Evolutionary conservation across 2,888 invertebrate species (phyloP), one percentile per base, ranked within the genome.

Genomic region (Morpho achilles): DNA sequence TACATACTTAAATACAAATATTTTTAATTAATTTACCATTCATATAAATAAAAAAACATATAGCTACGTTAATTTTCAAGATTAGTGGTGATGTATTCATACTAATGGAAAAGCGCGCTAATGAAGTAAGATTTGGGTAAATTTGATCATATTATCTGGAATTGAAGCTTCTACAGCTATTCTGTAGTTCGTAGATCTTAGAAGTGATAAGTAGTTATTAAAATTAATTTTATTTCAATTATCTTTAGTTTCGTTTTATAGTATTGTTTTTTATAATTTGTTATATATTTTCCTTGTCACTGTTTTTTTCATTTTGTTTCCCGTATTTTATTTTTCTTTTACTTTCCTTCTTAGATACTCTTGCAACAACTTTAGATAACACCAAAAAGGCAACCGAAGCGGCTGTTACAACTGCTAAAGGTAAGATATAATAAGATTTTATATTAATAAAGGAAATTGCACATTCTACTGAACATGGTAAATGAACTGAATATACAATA

Each of bases 351-450:
- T 44, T 87, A 88, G 88, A 89, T 73, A 86, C 87, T 63, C 58
- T 88, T 61, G 77, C 85, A 43, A 80, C 84, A 16, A 83, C 87
- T 57, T 80, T 77, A 63, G 88, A 88, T 68, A 87, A 82, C 65
- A 84, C 91, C 60, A 90, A 86, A 75, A 91, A 85, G 63, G 82
- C 87, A 8, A 88, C 91, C 1, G 88, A 88, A 63, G 75, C 86
- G 16, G 90, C 91, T n/a, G 77, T 79, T 52, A 84, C 80, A 64
- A 73, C 85, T 60, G 79, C 88, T 23, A 89, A 84, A 83, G 87
- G 89, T 87, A 73, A 76, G 75, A 77, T 65, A 71, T 68, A 5
- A 32, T 32, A 5, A 32, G 32, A 32, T 32, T 32, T 32, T 32
- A 32, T 32, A 32, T 5, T 32, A 32, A 5, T 32, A 32, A 32